Base-by-base conservation (phyloP, 2,797 vertebrate species). In the Hafferia zeledoni region DNA sequence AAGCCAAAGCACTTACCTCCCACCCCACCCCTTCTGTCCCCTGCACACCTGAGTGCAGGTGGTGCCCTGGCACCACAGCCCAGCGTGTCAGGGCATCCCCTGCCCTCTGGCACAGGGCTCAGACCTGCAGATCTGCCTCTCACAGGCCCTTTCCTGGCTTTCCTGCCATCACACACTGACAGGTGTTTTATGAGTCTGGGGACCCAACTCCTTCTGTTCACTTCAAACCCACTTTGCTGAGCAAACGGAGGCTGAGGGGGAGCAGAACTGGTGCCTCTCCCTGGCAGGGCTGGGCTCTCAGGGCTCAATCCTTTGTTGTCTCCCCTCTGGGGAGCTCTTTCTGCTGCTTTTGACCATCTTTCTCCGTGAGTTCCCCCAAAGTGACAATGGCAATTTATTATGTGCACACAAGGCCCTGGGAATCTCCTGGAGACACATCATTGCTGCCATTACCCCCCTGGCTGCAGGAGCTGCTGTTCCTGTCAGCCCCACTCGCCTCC, bases 321-420 rank as follows among this genome's bases (percentile, higher is more conserved):
- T 78, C 46, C 53, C 72, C 72, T 67, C 44, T 17, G 55, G 55
- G 55, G 55, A 3, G 55, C 72, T 43, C 89, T 81, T 57, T 49
- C 78, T 59, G 43, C 68, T 67, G 50, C 71, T 74, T 88, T 78
- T 63, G 59, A 20, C 2, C 10, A 94, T 96, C 91, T 75, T 91
- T 96, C 90, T 94, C 92, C 76, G 55, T 81, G 87, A 87, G 72
- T 59, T 95, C 71, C 87, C 94, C 89, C 56, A 35, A 91, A 91
- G 92, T 71, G 93, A 94, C 91, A 94, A 50, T 56, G 37, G 83
- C 93, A 81, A 96, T 97, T 96, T 87, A 90, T 97, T 83, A 86
- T 15, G 24, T 47, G 65, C 1, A 5, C 43, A 44, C 20, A 13
- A 82, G 91, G 80, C 95, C 93, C 93, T 80, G 91, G 95, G 95